A percentile compares a stretch with the other conserved stretches of the same genome.
These are phyloP conservation scores for Latheticus oryzae DNA, from an alignment of 2,888 invertebrate species.

Conservation along the genomic window DNA sequence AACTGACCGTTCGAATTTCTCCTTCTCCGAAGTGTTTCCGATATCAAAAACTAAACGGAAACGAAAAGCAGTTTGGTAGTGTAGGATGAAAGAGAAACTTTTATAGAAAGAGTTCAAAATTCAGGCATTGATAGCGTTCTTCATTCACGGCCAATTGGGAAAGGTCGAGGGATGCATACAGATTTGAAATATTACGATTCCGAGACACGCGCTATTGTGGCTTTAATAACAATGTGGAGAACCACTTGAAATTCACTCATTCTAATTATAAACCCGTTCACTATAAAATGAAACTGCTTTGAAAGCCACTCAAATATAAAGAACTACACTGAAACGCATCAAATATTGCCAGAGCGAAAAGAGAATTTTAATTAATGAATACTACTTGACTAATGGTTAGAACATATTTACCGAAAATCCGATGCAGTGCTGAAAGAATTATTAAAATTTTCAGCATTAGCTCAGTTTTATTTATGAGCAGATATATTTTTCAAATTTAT, in stretches of 20 bases:
- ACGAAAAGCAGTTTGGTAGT: constrained; percentile 37
- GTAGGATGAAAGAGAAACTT: constrained; percentile 45
- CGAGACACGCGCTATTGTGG: constrained; percentile 52
- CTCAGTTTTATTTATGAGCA: no score
- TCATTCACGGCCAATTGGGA: constrained; percentile 58
- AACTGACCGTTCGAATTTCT: constrained; percentile 4
- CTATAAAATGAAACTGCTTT: constrained; percentile 28
- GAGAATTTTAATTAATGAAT: constrained; percentile 13
- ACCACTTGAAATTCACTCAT: constrained; percentile 46
- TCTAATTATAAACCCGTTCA: constrained; percentile 50
- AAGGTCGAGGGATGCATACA: constrained; percentile 58
- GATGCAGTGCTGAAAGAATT: no score
- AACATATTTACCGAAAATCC: neutral
- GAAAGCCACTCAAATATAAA: constrained; percentile 20
- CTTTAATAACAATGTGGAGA: constrained; percentile 53
- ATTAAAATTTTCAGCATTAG: no score
- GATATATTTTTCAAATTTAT: no score
- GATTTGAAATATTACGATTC: constrained; percentile 59
- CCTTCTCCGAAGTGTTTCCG: constrained; percentile 22
- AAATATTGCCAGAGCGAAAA: neutral
- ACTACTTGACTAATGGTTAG: neutral
- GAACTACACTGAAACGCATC: constrained; percentile 5
- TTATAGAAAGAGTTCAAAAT: constrained; percentile 47
- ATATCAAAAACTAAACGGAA: constrained; percentile 38
- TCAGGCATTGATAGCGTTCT: constrained; percentile 53